Base-by-base conservation (phyloP, 2,888 invertebrate genomes). In the Leptopterna dolabrata region DNA sequence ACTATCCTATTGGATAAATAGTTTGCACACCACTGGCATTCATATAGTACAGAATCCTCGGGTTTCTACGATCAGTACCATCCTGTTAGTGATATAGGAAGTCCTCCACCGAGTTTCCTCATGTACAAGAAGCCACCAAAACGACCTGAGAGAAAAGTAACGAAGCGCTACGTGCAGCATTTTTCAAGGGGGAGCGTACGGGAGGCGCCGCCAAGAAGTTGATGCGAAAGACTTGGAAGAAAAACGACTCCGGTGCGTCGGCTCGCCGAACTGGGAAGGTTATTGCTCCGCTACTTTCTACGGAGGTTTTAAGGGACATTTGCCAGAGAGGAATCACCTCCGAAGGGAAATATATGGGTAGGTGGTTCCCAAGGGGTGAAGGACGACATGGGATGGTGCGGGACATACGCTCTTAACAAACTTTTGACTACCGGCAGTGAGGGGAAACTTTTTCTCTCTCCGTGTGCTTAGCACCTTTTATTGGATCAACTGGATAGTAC, bases 241-340 rank as follows among this genome's bases (percentile, higher is more conserved):
- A 63, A 63, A 63, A 63, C 63, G 63, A 63, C 63, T 63, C 24
- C 7, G 63, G 63, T 24, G 63, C 63, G 63, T 63, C 19, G 63
- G 63, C 63, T 63, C 63, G 63, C 63, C 63, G 19, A 63, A 63
- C 63, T 63, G 24, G 63, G 63, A 63, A 63, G 63, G 63, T 63
- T 63, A 63, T 63, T 63, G 63, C 63, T 63, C 63, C 11, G 63
- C 24, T 63, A 63, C 63, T 63, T 63, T 24, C 63, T 24, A 24
- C 63, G 63, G 63, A 63, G 63, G 63, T 63, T 63, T 63, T 63
- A 63, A 63, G 63, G 63, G 63, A 63, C 63, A 63, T 63, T 63
- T 63, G 63, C 24, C 63, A 24, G 24, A 63, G 63, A 63, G 63
- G 63, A 63, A 63, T 63, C 63, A 63, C 63, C 63, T 63, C 51